Evolutionary conservation across 2,888 invertebrate genomes (phyloP), one percentile per base, ranked within the genome.

Genomic region (Sphaerophoria taeniata): DNA sequence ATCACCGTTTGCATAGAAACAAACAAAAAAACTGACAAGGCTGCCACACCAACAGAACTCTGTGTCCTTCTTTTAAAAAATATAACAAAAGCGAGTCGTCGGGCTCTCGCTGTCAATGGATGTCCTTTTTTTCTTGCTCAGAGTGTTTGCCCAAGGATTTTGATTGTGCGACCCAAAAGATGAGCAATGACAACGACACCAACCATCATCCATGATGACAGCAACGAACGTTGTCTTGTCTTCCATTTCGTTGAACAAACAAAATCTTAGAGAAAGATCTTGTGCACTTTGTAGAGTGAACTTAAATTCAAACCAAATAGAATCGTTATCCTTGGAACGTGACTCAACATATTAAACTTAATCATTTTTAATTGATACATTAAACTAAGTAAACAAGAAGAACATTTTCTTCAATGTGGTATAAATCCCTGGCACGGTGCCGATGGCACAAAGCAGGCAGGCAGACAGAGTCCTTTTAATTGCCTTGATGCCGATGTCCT

Each of bases 301-400:
- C 76, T 60, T 47, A 71, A 74, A 67, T 56, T 51, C 24, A 49
- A 69, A 72, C 75, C 74, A 71, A 80, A 80, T 84, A 61, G 74
- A 84, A 60, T 61, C 72, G 80, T 82, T 80, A 85, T 85, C 85
- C 85, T 58, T 65, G 60, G 88, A 88, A 91, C 92, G 92, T 91
- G 91, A 90, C 89, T 89, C 88, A 89, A 89, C 90, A 91, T 91
- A 90, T 90, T 90, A 90, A 90, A 90, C 90, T 91, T 91, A 92
- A 91, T 91, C 90, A 91, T 91, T 91, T 91, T 91, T 91, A 91
- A 91, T 91, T 91, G 92, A 91, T 92, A 91, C 92, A 92, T 92
- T 91, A 91, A 91, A 91, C 89, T 87, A 69, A 31, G 72, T 73
- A 87, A 87, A 87, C 87, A 87, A 82, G 56, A 73, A 63, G 70